Percentiles rank a stretch among this genome's conserved stretches.
Conservation (phyloP, 2,888 invertebrate genomes). For the Pogonocherus hispidulus region DNA sequence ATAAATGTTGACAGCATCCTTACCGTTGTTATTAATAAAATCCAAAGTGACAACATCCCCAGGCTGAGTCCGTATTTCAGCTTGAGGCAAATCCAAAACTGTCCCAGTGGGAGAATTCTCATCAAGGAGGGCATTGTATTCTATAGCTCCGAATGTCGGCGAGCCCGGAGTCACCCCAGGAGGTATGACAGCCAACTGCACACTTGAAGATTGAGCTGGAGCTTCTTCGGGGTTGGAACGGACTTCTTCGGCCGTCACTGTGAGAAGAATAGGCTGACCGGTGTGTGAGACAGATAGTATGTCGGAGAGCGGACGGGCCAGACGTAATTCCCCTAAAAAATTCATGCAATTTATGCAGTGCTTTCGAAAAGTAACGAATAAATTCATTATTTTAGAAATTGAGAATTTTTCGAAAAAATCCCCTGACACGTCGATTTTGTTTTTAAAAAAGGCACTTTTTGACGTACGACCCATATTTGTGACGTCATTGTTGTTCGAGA, state of each 20-base stretch:
- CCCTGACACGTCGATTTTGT: no score
- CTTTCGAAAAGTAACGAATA: no score
- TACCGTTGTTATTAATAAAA: conserved; percentile 83
- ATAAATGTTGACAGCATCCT: background rate
- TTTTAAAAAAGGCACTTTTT: no score
- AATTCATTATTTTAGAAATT: no score
- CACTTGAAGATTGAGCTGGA: conserved; percentile 83
- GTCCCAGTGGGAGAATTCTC: conserved; percentile 89
- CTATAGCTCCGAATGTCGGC: conserved; percentile 62
- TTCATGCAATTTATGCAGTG: no score
- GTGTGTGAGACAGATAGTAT: conserved; percentile 84
- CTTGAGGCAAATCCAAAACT: conserved; percentile 70
- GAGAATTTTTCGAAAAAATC: no score
- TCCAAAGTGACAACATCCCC: conserved; percentile 84
- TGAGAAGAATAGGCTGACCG: conserved; percentile 87
- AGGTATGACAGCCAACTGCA: conserved; percentile 84
- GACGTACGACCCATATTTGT: no score
- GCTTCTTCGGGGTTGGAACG: conserved; percentile 73
- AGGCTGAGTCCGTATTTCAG: conserved; percentile 61
- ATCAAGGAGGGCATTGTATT: conserved; percentile 82
- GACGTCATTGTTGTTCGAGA: no score
- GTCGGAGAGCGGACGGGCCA: conserved; percentile 82
- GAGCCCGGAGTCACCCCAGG: conserved; percentile 61
- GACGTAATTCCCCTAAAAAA: conserved; percentile 77
- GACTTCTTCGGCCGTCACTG: conserved; percentile 89